Conservation (phyloP, 2,888 invertebrate genomes). For the Eucera pruinosa region DNA sequence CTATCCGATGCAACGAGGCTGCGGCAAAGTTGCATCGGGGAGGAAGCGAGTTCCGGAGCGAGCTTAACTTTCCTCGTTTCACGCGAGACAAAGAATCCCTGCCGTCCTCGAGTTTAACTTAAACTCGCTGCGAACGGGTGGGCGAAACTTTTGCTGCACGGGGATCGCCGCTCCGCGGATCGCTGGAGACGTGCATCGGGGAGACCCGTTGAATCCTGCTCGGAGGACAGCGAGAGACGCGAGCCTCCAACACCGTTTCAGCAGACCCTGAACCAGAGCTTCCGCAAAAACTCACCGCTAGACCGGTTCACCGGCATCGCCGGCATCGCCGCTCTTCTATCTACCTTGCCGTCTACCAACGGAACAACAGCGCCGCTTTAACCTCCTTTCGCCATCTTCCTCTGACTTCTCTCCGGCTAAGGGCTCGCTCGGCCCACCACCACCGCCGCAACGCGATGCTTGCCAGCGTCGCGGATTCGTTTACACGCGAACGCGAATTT, state of each 20-base stretch:
- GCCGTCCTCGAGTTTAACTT: constrained; percentile 36
- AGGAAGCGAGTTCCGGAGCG: not conserved
- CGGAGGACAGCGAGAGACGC: constrained; percentile 12
- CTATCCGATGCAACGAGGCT: not conserved
- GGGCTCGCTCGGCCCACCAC: no score
- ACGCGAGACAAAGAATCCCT: constrained; percentile 32
- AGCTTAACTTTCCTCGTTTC: constrained; percentile 53
- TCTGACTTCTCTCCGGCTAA: not conserved
- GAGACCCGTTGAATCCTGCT: not conserved
- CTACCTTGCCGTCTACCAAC: constrained; percentile 47
- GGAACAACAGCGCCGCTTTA: constrained; percentile 39
- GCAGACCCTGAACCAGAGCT: constrained; percentile 33
- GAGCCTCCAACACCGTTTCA: constrained; percentile 10
- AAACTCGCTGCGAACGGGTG: constrained; percentile 43
- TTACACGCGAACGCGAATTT: no score
- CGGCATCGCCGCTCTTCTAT: constrained; percentile 44
- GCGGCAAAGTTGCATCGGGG: constrained; percentile 33
- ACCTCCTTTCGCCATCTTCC: constrained; percentile 19
- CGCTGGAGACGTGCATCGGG: no score
- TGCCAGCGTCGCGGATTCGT: no score
- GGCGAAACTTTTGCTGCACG: constrained; percentile 12
- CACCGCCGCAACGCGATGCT: no score
- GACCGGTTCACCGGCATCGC: constrained; percentile 67
- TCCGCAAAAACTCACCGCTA: constrained; percentile 67
- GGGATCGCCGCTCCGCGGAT: not conserved